These are phyloP conservation scores for Colletes latitarsis DNA, from an alignment of 1,140 invertebrate genomes.

Conservation along the genomic window DNA sequence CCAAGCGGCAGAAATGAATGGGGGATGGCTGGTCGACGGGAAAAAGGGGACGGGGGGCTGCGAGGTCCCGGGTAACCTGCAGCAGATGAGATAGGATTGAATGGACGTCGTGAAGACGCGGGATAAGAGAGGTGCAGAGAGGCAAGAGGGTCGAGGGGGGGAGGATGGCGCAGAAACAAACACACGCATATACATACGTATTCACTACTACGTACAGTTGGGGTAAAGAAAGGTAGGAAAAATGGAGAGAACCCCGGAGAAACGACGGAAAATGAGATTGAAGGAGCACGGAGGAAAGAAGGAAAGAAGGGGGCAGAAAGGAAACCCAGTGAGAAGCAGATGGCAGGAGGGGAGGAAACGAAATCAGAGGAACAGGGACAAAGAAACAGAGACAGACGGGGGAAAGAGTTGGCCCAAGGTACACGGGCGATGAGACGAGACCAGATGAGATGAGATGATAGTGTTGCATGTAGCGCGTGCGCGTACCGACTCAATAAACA, in stretches of 20 bases:
- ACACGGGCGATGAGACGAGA: constrained; percentile 67
- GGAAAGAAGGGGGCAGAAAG: constrained; percentile 22
- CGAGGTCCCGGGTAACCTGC: constrained; percentile 37
- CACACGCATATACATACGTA: not conserved
- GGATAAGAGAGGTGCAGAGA: constrained; percentile 42
- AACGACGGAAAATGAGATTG: not conserved
- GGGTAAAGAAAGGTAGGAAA: not conserved
- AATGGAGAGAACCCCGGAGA: not conserved
- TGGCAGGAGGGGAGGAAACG: constrained; percentile 2
- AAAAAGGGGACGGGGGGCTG: constrained; percentile 28
- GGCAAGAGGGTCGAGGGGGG: constrained; percentile 1
- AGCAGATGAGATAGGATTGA: constrained; percentile 63
- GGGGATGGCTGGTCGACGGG: constrained; percentile 20
- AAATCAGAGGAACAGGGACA: constrained; percentile 24
- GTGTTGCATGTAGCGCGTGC: constrained; percentile 72
- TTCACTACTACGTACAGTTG: no score
- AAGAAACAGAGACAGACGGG: not conserved
- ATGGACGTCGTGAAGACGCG: constrained; percentile 53
- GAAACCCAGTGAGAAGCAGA: not conserved
- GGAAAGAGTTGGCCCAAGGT: constrained; percentile 37
- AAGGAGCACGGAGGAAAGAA: not conserved
- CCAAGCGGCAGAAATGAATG: constrained; percentile 46
- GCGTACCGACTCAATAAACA: constrained; percentile 78
- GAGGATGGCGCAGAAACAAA: not conserved
- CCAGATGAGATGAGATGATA: constrained; percentile 72